Evolutionary conservation across 2,113 vertebrate species (phyloP), one percentile per base, ranked within the genome.

Genomic region (Phylloscopus whistleri): DNA sequence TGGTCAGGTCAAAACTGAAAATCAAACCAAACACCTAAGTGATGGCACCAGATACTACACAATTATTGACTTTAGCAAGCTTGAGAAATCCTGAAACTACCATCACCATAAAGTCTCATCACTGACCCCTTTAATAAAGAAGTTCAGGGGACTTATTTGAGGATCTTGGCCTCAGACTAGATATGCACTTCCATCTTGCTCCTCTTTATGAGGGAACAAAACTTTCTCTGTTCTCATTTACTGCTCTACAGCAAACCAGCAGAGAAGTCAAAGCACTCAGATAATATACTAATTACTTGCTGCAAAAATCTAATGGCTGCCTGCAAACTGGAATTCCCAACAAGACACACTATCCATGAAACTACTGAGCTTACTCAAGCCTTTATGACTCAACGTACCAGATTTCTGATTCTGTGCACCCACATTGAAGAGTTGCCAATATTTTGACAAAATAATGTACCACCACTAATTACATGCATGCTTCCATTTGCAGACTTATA

Each of bases 401-500:
- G 41, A 62, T 59, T 87, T 93, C 46, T 72, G 58, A 52, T 37
- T 91, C 53, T 11, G 46, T 66, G 67, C 63, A 87, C 3, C 4
- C n/a, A 68, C 22, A 55, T 0, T 8, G 37, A 63, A 82, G 8
- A 82, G 53, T 17, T 73, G 70, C 20, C n/a, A 76, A 3, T 35
- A 69, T 80, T 87, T 49, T 79, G 30, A 67, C 37, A 69, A 63
- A 94, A 49, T 43, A 72, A 76, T 2, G 13, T 41, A 84, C 39
- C 7, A 9, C 7, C n/a, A 81, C 49, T 52, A n/a, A 72, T 48
- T 43, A 70, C 19, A 59, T 0, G 6, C 22, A 37, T 30, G 14
- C n/a, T 73, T 86, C 17, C 35, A 66, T 72, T 53, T 78, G 52
- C 64, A 86, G 85, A 84, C 80, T 73, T 84, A 94, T 91, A 98